Percentiles rank a stretch among this genome's conserved stretches.
phyloP scores from a whole-genome alignment of 2,113 vertebrate species.

The Micronisus gabar region DNA sequence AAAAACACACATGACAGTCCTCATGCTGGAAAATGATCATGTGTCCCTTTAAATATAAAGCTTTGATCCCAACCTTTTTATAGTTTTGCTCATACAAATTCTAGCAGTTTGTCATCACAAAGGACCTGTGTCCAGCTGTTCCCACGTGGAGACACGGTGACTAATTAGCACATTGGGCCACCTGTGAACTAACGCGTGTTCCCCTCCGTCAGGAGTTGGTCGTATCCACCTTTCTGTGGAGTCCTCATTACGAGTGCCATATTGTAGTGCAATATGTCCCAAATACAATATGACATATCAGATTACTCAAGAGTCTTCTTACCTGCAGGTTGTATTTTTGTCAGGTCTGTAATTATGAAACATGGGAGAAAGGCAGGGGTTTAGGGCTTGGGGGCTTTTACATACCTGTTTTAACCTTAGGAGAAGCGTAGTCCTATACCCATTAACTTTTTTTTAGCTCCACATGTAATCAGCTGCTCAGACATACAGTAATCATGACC shows the following conservation, averaged over 20 bases:
- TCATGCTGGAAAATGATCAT: background rate
- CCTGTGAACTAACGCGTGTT: background rate
- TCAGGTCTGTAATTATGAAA: background rate
- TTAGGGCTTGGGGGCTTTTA: background rate
- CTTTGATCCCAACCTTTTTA: background rate
- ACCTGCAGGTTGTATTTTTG: background rate
- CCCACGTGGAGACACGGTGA: accelerated
- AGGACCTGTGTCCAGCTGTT: background rate
- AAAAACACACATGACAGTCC: background rate
- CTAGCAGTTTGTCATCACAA: background rate
- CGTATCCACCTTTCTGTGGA: background rate
- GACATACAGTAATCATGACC: background rate
- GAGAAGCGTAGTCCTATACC: background rate
- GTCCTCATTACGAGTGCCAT: background rate
- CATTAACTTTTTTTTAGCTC: background rate
- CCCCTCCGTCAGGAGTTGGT: background rate
- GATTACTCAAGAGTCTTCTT: background rate
- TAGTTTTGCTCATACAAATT: background rate
- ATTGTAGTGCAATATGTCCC: background rate
- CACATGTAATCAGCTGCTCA: background rate
- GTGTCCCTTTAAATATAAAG: background rate
- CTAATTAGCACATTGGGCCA: background rate
- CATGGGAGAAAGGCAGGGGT: background rate
- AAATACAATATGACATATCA: background rate
- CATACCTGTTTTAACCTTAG: background rate